phyloP scores from a whole-genome alignment of 1,140 invertebrate genomes.

The Drosophila dunni region DNA sequence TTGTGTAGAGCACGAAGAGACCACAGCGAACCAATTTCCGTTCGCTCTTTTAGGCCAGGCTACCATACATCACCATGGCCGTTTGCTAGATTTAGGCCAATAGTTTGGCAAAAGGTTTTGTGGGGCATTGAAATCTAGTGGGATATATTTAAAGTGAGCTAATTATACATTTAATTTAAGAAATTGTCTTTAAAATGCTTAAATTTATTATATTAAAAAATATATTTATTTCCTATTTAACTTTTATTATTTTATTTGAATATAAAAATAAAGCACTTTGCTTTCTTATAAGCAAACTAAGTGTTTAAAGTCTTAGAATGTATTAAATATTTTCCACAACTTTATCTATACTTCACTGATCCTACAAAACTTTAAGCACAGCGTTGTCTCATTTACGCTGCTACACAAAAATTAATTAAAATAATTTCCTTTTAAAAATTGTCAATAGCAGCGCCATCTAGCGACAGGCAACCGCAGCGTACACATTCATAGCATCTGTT shows the following conservation, averaged over 20 bases:
- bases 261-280: too few species aligned
- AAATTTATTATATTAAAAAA: too few species aligned
- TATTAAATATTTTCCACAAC: too few species aligned
- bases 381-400: conserved; percentile 68
- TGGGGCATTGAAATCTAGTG: background rate
- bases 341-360: background rate
- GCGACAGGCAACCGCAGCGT: conserved; percentile 40
- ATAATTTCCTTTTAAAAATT: conserved; percentile 69
- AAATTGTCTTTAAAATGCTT: too few species aligned
- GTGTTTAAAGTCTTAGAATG: too few species aligned
- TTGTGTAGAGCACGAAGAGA: background rate
- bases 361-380: background rate
- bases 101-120: conserved; percentile 8
- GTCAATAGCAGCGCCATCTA: conserved; percentile 40
- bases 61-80: conserved; percentile 19
- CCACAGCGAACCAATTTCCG: conserved; percentile 50
- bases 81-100: conserved; percentile 19
- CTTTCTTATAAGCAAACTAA: too few species aligned
- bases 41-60: conserved; percentile 12
- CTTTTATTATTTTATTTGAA: too few species aligned
- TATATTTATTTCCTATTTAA: too few species aligned
- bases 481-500: conserved; percentile 62
- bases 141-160: too few species aligned
- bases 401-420: conserved; percentile 75
- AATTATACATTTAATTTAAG: too few species aligned